Base-by-base conservation (phyloP, 2,888 invertebrate species). In the Papilio elwesi region DNA sequence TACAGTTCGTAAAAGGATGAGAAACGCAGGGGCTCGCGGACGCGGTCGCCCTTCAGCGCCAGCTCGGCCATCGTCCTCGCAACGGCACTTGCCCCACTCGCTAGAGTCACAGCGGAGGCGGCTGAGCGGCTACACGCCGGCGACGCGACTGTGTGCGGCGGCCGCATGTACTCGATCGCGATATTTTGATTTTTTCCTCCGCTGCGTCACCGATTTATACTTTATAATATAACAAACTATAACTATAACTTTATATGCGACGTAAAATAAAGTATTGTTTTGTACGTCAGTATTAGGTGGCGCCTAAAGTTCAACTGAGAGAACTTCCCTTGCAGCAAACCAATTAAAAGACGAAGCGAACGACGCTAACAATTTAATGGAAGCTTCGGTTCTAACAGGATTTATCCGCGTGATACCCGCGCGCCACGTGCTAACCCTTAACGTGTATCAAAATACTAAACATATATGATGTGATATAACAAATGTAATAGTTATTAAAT, bases 361-460 rank as follows among this genome's bases (percentile, higher is more conserved):
- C 87, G 84, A 83, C 86, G 80, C 85, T 82, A 86, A 85, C 85
- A 82, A 87, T 87, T 84, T 86, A 84, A 84, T 83, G 79, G 85
- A 86, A 82, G 80, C 81, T 89, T 90, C 87, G 88, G 92, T 92
- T 93, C 68, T 79, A 93, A 93, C 93, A 90, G 92, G 93, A 92
- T 93, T 87, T 84, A 90, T 87, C 93, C 87, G 91, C 86, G 85
- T 81, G 74, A 72, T 76, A 81, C 80, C 81, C 69, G 65, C 62
- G 48, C 49, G 73, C 59, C 62, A 72, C 71, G 73, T 74, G 71
- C 68, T 71, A 9, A 36, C 6, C 59, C 59, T 11, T 38, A n/a
- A 59, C 59, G n/a, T 38, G 59, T 26, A 38, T 59, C 59, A 59
- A 8, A 59, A 38, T 38, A 59, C 57, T 15, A 57, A 12, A 26